Percentiles rank a stretch among this genome's conserved stretches.
phyloP scores from a whole-genome alignment of 2,888 invertebrate species.

The Plutella xylostella region DNA sequence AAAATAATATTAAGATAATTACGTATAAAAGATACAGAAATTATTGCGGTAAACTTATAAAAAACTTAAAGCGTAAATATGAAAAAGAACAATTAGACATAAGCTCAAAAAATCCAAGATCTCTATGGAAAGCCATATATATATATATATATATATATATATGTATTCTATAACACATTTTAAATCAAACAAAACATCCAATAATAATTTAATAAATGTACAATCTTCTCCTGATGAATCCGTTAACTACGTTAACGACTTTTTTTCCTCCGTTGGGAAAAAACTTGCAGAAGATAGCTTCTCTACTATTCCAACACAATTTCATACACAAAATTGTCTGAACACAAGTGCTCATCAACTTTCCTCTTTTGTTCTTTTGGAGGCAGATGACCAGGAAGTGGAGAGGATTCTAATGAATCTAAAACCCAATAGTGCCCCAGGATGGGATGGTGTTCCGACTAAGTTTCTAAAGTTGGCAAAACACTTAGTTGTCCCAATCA shows the following conservation, averaged over 20 bases:
- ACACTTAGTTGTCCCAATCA: not conserved
- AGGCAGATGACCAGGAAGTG: not conserved
- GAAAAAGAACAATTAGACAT: slow-evolving; percentile 9
- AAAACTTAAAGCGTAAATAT: slow-evolving; percentile 14
- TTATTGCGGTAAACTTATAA: slow-evolving; percentile 13
- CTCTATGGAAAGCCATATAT: not conserved
- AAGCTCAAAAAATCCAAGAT: not conserved
- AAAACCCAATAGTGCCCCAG: not conserved
- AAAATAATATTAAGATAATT: slow-evolving; percentile 3
- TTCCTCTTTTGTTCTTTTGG: not conserved
- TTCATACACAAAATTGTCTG: not conserved
- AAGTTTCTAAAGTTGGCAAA: no score
- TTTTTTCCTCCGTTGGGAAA: not conserved
- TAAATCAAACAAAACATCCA: not conserved
- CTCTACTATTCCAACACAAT: not conserved
- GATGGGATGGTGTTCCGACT: not conserved
- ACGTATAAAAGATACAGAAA: slow-evolving; percentile 14
- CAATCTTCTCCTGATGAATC: not conserved
- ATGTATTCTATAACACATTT: not conserved
- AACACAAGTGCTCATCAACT: not conserved
- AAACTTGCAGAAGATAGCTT: not conserved
- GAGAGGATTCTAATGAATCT: not conserved
- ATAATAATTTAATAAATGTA: not conserved
- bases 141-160: no score
- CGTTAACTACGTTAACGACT: not conserved